Base-by-base conservation (phyloP, 1,140 invertebrate species). In the Drosophila kikkawai region DNA sequence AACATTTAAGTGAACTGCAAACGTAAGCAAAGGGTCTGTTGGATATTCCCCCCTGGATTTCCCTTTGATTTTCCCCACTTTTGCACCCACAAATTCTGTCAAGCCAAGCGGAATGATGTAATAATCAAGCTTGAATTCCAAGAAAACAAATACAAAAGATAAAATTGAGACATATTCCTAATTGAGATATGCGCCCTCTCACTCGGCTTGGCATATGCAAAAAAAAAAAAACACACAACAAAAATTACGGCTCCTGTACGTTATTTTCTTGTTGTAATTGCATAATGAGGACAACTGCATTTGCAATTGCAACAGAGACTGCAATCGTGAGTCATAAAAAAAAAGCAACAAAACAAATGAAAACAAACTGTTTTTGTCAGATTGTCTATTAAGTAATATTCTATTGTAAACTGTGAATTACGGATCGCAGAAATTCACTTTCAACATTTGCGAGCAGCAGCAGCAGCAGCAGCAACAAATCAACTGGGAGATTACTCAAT, bases 301-400 rank as follows among this genome's bases (percentile, higher is more conserved):
- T 80, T 75, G 80, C 65, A 41, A 65, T 64, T 77, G 51, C 48
- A n/a, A 58, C 36, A 41, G 6, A 60, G 37, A 58, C 55, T 26
- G 58, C 63, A 64, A 53, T 48, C 66, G 64, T 76, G 78, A 73
- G 70, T 84, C 80, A 82, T 82, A 75, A 65, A 75, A 44, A 51
- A 26, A 47, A 36, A 39, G 42, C 22, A 9, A 9, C 58, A n/a
- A 39, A 45, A 45, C 7, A 32, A 55, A 45, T 13, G 51, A 60
- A 48, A 51, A 64, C 37, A 65, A 56, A 41, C 32, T 19, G 7
- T 41, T 71, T 60, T 51, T 53, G 57, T 60, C 36, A 75, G 76
- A 70, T 79, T 82, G 61, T 65, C 67, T 79, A 88, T 87, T 88
- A 88, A 88, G 84, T 88, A 88, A 88, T 88, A 88, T 88, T 88